phyloP scores from a whole-genome alignment of 2,113 vertebrate genomes.

The Thymallus thymallus region DNA sequence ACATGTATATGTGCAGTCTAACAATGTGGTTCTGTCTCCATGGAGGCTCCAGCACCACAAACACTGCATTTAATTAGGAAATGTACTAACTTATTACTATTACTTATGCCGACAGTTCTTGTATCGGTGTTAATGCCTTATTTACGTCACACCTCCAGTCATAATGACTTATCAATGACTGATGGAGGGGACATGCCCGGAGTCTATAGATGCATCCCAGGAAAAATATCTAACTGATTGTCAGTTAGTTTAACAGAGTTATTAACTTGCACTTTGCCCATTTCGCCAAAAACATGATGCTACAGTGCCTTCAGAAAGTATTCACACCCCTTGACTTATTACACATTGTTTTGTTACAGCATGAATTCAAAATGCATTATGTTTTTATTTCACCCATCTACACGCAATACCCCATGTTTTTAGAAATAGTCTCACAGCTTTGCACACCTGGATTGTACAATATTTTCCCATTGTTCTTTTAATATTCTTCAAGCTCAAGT shows the following conservation, averaged over 20 bases:
- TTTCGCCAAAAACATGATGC: background rate
- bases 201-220: background rate
- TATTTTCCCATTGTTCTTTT: too few species aligned
- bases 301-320: too few species aligned
- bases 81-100: background rate
- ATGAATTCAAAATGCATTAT: too few species aligned
- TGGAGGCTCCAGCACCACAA: background rate
- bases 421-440: background rate
- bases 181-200: constrained; percentile 61
- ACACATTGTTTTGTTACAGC: too few species aligned
- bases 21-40: background rate
- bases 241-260: background rate
- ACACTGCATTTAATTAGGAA: background rate
- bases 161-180: constrained; percentile 76
- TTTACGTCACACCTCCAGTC: too few species aligned
- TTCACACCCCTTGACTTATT: too few species aligned
- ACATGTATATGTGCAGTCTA: too few species aligned
- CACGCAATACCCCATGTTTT: too few species aligned
- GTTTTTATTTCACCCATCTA: too few species aligned
- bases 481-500: too few species aligned
- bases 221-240: background rate
- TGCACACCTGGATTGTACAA: too few species aligned
- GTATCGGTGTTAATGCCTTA: too few species aligned
- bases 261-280: background rate
- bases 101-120: background rate